Conservation (phyloP, 2,888 invertebrate species). For the Coremacera marginata region DNA sequence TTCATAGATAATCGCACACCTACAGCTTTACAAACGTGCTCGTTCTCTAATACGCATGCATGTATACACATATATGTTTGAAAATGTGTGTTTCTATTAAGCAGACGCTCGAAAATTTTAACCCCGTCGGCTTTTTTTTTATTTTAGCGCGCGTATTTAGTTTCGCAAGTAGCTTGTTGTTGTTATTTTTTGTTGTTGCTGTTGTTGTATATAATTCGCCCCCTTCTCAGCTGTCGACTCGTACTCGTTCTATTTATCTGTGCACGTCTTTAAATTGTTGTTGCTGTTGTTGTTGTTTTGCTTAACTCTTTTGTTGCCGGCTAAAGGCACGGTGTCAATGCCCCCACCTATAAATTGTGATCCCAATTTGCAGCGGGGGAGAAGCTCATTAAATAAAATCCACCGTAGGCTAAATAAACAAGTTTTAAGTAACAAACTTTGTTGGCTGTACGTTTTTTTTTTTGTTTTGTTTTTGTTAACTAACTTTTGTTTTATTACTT, state of each 20-base stretch:
- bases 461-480: slow-evolving; percentile 32
- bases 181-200: background rate
- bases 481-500: too few relatives aligned
- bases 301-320: background rate
- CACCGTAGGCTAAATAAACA: too few relatives aligned
- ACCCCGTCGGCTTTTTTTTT: background rate
- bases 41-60: background rate
- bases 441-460: background rate
- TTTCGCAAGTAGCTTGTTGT: background rate
- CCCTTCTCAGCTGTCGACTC: background rate
- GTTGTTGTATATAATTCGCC: background rate
- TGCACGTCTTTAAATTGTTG: background rate
- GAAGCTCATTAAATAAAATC: too few relatives aligned
- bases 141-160: background rate
- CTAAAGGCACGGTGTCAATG: background rate
- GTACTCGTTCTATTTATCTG: background rate
- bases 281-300: background rate
- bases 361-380: too few relatives aligned
- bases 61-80: background rate
- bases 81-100: background rate
- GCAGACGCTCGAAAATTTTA: background rate
- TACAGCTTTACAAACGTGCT: too few relatives aligned
- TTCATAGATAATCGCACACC: too few relatives aligned
- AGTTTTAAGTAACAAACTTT: too few relatives aligned
- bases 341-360: too few relatives aligned